A percentile compares a stretch with the other conserved stretches of the same genome.
Conservation (phyloP, 2,113 vertebrate genomes). For the Gymnarchus niloticus region DNA sequence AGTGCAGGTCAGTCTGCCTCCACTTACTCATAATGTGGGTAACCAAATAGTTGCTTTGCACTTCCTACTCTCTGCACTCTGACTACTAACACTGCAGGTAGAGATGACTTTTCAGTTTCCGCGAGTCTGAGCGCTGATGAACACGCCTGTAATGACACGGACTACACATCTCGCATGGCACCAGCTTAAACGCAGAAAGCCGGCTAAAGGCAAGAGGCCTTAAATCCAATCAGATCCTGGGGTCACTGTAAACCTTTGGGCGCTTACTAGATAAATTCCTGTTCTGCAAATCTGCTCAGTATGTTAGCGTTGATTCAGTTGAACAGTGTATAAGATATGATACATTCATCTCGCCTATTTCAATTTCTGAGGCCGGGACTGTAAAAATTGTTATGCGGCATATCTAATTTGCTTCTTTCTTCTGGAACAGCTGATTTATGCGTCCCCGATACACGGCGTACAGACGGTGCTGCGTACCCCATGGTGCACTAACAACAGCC, state of each 20-base stretch:
- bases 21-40: too few relatives aligned
- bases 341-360: slow-evolving; percentile 90
- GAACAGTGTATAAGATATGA: slow-evolving; percentile 84
- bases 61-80: too few relatives aligned
- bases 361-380: slow-evolving; percentile 80
- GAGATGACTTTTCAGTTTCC: too few relatives aligned
- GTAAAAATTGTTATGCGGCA: slow-evolving; percentile 88
- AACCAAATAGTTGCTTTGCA: too few relatives aligned
- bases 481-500: slow-evolving; percentile 85
- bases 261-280: slow-evolving; percentile 83
- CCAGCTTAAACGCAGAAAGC: slow-evolving; percentile 78
- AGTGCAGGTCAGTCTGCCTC: too few relatives aligned
- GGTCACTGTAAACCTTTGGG: slow-evolving; percentile 81
- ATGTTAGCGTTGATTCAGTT: slow-evolving; percentile 88
- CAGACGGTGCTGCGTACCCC: slow-evolving; percentile 73
- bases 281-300: slow-evolving; percentile 86
- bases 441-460: slow-evolving; percentile 72
- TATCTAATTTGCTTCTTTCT: slow-evolving; percentile 86
- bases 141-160: slow-evolving; percentile 44
- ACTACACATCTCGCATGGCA: slow-evolving; percentile 61
- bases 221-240: slow-evolving; percentile 87
- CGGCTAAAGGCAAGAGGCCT: slow-evolving; percentile 74
- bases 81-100: too few relatives aligned
- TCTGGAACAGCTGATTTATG: slow-evolving; percentile 87
- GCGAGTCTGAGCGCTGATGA: too few relatives aligned